phyloP scores from a whole-genome alignment of 2,797 vertebrate species.

The Orientallactaga sibirica region DNA sequence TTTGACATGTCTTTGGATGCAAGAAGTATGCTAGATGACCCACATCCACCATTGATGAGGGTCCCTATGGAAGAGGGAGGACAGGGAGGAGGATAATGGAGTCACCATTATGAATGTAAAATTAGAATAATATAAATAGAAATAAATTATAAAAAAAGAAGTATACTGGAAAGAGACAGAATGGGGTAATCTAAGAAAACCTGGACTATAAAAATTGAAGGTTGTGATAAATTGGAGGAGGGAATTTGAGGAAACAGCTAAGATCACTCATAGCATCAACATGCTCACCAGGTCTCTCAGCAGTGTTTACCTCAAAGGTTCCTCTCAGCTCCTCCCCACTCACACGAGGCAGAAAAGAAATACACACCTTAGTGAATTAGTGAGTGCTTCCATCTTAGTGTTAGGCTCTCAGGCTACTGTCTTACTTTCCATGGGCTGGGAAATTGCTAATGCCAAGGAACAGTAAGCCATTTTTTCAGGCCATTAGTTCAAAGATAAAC shows the following conservation, averaged over 20 bases:
- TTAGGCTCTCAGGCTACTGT: not conserved
- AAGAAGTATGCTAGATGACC: not conserved
- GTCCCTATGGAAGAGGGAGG: too few species aligned
- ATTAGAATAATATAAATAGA: too few species aligned
- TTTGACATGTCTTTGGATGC: not conserved
- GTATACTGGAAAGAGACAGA: not conserved
- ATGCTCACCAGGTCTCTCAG: not conserved
- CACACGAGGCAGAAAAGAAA: not conserved
- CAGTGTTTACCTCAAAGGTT: not conserved
- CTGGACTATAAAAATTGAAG: not conserved
- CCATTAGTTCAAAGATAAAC: constrained; percentile 48
- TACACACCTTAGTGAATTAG: not conserved
- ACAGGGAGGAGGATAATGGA: too few species aligned
- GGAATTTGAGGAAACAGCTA: not conserved
- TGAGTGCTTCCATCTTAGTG: not conserved
- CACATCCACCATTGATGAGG: too few species aligned
- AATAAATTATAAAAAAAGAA: too few species aligned
- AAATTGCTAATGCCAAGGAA: constrained; percentile 6
- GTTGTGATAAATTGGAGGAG: not conserved
- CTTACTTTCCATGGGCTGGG: not conserved
- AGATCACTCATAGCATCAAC: not conserved
- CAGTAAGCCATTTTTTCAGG: not conserved
- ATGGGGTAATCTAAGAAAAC: not conserved
- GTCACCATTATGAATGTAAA: too few species aligned
- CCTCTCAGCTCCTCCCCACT: not conserved